A percentile compares a stretch with the other conserved stretches of the same genome.
phyloP scores from a whole-genome alignment of 2,797 vertebrate species.

The Helicolenus hilgendorfi region DNA sequence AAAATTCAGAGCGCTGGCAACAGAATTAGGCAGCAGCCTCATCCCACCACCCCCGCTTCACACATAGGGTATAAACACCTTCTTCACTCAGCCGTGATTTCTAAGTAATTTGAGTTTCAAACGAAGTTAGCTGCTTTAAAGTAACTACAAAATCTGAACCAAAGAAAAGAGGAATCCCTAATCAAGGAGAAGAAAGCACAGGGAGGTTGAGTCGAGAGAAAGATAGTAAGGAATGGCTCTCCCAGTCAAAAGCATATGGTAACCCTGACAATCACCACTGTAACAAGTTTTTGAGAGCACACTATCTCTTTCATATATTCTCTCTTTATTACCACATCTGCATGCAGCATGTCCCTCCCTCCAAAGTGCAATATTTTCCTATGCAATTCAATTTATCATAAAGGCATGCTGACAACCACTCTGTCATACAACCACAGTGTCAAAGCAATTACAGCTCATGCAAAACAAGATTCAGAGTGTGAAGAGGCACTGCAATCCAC shows the following conservation, averaged over 20 bases:
- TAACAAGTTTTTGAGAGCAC: conserved; percentile 2
- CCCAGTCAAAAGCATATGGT: not conserved
- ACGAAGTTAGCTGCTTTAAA: not conserved
- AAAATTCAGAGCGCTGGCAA: not conserved
- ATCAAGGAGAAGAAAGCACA: not conserved
- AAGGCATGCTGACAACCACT: conserved; percentile 29
- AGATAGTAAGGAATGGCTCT: not conserved
- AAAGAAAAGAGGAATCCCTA: not conserved
- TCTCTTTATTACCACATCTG: conserved; percentile 32
- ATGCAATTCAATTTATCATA: conserved; percentile 37
- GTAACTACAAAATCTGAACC: not conserved
- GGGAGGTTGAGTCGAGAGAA: not conserved
- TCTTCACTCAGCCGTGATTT: not conserved
- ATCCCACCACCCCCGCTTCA: not conserved
- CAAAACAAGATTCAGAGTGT: conserved; percentile 25
- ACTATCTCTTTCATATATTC: not conserved
- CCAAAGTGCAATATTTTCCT: not conserved
- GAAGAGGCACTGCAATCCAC: conserved; percentile 28
- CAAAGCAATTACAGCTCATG: conserved; percentile 57
- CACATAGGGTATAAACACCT: not conserved
- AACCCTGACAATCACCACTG: not conserved
- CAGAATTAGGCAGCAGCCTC: not conserved
- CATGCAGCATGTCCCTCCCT: not conserved
- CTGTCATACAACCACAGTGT: conserved; percentile 46
- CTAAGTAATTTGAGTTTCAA: conserved; percentile 27